Evolutionary conservation across 1,140 invertebrate species (phyloP), one percentile per base, ranked within the genome.

Genomic region (Caerostris extrusa): DNA sequence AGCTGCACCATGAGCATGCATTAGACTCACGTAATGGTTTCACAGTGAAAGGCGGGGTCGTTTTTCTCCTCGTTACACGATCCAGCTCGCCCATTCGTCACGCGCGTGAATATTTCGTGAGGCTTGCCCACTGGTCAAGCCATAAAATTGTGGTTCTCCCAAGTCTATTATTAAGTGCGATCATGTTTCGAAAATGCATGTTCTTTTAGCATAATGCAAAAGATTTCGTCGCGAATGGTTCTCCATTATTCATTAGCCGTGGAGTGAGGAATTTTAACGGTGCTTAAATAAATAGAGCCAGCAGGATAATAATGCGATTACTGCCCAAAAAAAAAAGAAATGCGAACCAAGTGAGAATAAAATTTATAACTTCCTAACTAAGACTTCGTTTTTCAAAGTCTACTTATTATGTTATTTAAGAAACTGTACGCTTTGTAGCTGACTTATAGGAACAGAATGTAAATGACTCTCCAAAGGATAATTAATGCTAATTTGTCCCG

Each of bases 171-270:
- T 64, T 88, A 67, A 64, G 86, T 88, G 50, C 58, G 57, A 57
- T 53, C 86, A 67, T 85, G 82, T 57, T 53, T 64, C 53, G 19
- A 2, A 3, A 53, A 88, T 64, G 12, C 50, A 88, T 88, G 86
- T 88, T 64, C 86, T n/a, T 53, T 88, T 57, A 64, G 86, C 86
- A 88, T 88, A 67, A 88, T 88, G 57, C 61, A 88, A 67, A 53
- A 64, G 86, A 67, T 67, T 88, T 88, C 57, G 86, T 64, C 86
- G 57, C 86, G 50, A 64, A 53, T 88, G 61, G 86, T 3, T 50
- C 12, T 88, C 53, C 61, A 88, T 88, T 88, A 88, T 88, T 67
- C 86, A 88, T 88, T 50, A 67, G 61, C 14, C 14, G 17, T 12
- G 57, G 58, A n/a, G 50, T 53, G 14, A 64, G 17, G 61, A 64